Base-by-base conservation (phyloP, 2,113 vertebrate genomes). In the Ailuropoda melanoleuca region DNA sequence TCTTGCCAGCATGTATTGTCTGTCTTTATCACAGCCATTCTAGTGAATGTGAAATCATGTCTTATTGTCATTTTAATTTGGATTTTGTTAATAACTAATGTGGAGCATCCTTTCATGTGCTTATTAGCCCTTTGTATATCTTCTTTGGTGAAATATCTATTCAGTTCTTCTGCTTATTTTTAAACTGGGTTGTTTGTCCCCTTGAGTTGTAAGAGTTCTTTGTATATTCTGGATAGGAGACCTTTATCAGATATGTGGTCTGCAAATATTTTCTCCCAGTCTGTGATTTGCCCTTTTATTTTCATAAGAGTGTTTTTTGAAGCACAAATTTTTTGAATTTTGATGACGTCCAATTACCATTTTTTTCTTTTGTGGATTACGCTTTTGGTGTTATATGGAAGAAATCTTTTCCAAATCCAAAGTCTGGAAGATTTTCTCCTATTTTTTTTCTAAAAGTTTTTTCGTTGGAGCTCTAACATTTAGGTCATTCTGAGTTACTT, bases 241-340 rank as follows among this genome's bases (percentile, higher is more conserved):
- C 15, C 26, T 70, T 85, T 72, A 85, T 85, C 62, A 85, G 26
- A 53, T 58, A 34, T 34, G 8, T 78, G n/a, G 70, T 72, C 72
- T 96, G 17, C 34, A 72, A 78, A 62, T 80, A 62, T 90, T 93
- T 93, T 90, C 80, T 93, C 21, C 43, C 39, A 83, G 26, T 60
- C 48, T 43, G 2, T 68, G 68, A 19, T 90, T 85, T 81, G 8
- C 64, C 24, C 80, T 90, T 95, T 89, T 50, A 74, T 72, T 86
- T 17, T 90, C 31, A 8, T 85, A 12, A 75, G 55, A 88, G 43
- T 70, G 26, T 66, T 37, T 80, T 64, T 70, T 90, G 48, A 86
- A 86, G 24, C 50, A 82, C 46, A 80, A 24, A 24, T 4, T 24
- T 84, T 84, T 84, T 81, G 39, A 80, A 95, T 89, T 89, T 78